phyloP scores from a whole-genome alignment of 23 tunicate genomes.

The Phallusia fumigata region DNA sequence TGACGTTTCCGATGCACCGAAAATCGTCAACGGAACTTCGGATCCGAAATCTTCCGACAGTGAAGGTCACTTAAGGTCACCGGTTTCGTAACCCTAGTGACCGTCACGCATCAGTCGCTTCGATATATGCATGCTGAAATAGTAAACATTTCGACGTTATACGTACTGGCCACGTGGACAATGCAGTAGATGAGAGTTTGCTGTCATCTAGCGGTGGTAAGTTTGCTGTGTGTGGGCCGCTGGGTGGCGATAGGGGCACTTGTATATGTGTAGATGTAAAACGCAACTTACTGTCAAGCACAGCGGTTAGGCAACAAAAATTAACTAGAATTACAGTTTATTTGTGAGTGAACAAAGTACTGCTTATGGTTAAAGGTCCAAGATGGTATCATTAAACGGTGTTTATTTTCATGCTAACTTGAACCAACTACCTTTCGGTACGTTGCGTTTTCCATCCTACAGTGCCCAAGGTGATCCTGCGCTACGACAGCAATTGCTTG shows the following conservation, averaged over 20 bases:
- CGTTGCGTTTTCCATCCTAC: too few relatives aligned
- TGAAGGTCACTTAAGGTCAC: constrained; percentile 1
- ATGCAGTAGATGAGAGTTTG: neutral
- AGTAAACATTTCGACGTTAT: neutral
- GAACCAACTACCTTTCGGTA: too few relatives aligned
- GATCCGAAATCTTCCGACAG: neutral
- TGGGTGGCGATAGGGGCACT: neutral
- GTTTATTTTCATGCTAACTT: too few relatives aligned
- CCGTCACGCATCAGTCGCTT: neutral
- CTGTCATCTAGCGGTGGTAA: neutral
- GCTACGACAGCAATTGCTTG: too few relatives aligned
- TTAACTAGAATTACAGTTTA: too few relatives aligned
- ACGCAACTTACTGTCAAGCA: too few relatives aligned
- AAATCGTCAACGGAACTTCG: neutral
- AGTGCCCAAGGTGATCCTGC: too few relatives aligned
- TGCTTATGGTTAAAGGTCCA: too few relatives aligned
- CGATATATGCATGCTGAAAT: neutral
- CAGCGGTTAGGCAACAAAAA: too few relatives aligned
- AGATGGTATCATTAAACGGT: too few relatives aligned
- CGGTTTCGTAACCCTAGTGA: neutral
- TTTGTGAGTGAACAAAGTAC: too few relatives aligned
- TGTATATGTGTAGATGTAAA: too few relatives aligned
- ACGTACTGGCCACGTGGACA: neutral
- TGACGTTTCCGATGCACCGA: neutral
- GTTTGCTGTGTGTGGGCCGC: neutral